Percentiles rank a stretch among this genome's conserved stretches.
Evolutionary conservation across 1,140 invertebrate genomes (phyloP).

Genomic region (Branchinecta lindahli): DNA sequence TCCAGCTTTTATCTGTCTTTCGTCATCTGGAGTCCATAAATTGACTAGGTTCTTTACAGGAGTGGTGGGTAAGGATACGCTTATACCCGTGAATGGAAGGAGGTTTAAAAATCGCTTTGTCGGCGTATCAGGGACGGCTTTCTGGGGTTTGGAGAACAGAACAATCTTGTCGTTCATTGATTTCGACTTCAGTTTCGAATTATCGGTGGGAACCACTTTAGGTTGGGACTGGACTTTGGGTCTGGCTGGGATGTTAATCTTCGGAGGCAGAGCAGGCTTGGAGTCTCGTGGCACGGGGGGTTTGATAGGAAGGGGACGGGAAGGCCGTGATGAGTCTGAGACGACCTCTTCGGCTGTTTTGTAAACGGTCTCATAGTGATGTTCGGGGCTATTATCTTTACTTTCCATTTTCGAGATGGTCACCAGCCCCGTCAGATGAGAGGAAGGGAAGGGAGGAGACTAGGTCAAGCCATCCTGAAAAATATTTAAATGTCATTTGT

Average conservation of each 20-base stretch:
- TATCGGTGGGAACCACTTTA: background rate
- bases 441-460: too few species aligned
- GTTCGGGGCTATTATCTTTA: background rate
- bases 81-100: slow-evolving; percentile 6
- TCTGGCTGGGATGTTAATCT: slow-evolving; percentile 11
- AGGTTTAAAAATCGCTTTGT: too few species aligned
- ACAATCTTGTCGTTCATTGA: slow-evolving; percentile 11
- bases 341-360: background rate
- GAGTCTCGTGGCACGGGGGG: background rate
- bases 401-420: background rate
- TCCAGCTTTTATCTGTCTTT: background rate
- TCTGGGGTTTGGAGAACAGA: background rate
- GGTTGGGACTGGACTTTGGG: background rate
- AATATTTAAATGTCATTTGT: too few species aligned
- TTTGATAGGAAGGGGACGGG: background rate
- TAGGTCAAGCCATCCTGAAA: too few species aligned
- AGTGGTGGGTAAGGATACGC: background rate
- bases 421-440: too few species aligned
- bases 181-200: background rate
- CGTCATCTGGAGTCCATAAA: background rate
- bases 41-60: background rate
- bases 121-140: background rate
- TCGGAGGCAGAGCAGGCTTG: slow-evolving; percentile 19
- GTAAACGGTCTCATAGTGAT: background rate
- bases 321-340: background rate